Evolutionary conservation across 2,888 invertebrate genomes (phyloP).

Genomic region (Erebia palarica): DNA sequence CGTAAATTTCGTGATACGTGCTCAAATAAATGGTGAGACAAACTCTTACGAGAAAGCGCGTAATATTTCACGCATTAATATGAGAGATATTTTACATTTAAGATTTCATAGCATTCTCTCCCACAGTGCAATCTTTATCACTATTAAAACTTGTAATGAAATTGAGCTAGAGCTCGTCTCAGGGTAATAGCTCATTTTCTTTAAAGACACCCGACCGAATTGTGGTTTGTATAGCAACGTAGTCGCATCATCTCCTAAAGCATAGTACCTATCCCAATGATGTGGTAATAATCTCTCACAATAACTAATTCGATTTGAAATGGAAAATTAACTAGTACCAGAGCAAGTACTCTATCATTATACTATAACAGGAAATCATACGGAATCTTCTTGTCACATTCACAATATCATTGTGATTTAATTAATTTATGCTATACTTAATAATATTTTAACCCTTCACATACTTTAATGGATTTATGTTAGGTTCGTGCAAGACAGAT

Average conservation of each 20-base stretch:
- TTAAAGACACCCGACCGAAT: not conserved
- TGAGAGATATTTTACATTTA: too few species aligned
- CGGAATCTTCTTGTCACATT: too few species aligned
- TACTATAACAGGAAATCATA: not conserved
- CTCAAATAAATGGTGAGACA: too few species aligned
- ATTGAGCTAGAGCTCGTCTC: not conserved
- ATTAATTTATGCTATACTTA: too few species aligned
- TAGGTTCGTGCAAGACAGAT: too few species aligned
- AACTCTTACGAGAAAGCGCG: too few species aligned
- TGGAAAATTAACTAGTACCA: not conserved
- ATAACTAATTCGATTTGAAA: not conserved
- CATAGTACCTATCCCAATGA: not conserved
- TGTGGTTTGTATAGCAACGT: slow-evolving; percentile 3
- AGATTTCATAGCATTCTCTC: not conserved
- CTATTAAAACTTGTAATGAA: slow-evolving; percentile 4
- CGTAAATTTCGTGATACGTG: too few species aligned
- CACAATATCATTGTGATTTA: too few species aligned
- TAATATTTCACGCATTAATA: too few species aligned
- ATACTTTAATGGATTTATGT: too few species aligned
- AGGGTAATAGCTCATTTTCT: slow-evolving; percentile 13
- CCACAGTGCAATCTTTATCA: not conserved
- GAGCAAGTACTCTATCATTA: not conserved
- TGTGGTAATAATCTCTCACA: not conserved
- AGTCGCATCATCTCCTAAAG: slow-evolving; percentile 9
- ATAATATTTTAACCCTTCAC: too few species aligned